Base-by-base conservation (phyloP, 2,797 vertebrate species). In the Knipowitschia caucasica region DNA sequence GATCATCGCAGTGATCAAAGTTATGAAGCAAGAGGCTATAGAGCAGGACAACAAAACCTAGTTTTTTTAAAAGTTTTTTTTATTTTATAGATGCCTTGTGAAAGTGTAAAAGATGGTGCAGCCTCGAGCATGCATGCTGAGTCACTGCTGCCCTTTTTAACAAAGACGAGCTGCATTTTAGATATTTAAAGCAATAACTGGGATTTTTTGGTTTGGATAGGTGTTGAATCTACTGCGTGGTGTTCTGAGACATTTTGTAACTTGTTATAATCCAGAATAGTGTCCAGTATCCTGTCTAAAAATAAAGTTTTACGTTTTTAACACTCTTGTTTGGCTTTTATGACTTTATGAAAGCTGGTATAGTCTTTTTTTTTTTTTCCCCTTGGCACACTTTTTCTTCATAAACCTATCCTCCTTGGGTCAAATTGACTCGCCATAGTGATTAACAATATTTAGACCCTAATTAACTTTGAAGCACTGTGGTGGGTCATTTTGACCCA, bases 41-140 rank as follows among this genome's bases (percentile, higher is more conserved):
- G 79, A 85, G 78, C 67, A 75, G 74, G 69, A 82, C 47, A 77
- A 71, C 25, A 84, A 56, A 77, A 64, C 75, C 64, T 88, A 76
- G 80, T 87, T 88, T 88, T 89, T 85, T 76, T 73, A 80, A 83
- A 62, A 56, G 62, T 64, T 30, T 43, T 43, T 23, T 25, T 62
- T 62, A 73, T 75, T 81, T 81, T 20, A n/a, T 69, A 60, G 56
- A 66, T 74, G 35, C 34, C 60, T 71, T 69, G 69, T 64, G 62
- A 47, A 55, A 24, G 73, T 64, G 73, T 69, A 38, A 65, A 73
- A 53, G 65, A 59, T 57, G 47, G 65, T 67, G 55, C 42, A 62
- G 67, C 60, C 12, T 65, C 30, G 57, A 24, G 67, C 63, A 69
- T 69, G 68, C 62, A 62, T 21, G 26, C 44, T 46, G 67, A 69